Percentiles rank a stretch among this genome's conserved stretches.
phyloP scores from a whole-genome alignment of 2,113 vertebrate genomes.

The Upupa epops region DNA sequence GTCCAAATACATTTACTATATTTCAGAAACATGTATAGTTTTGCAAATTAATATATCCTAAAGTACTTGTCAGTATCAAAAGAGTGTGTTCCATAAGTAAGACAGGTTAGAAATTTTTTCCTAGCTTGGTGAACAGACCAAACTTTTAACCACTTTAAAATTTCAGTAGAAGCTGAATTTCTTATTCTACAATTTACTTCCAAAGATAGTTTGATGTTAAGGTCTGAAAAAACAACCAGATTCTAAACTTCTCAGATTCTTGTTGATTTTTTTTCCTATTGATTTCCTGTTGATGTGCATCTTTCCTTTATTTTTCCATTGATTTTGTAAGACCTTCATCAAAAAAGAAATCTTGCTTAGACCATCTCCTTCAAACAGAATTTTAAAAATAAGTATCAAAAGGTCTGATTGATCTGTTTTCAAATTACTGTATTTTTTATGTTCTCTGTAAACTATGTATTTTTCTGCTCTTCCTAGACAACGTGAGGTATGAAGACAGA shows the following conservation, averaged over 20 bases:
- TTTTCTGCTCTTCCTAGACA: background rate
- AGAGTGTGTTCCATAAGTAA: background rate
- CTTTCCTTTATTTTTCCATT: background rate
- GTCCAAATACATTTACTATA: background rate
- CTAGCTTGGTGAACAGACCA: background rate
- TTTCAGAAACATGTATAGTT: background rate
- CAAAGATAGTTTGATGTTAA: background rate
- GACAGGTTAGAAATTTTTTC: background rate
- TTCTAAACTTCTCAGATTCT: background rate
- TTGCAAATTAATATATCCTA: background rate
- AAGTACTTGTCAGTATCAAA: background rate
- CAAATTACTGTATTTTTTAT: background rate
- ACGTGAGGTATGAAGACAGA: background rate
- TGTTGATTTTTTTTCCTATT: background rate
- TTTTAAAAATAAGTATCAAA: background rate
- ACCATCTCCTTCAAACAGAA: background rate
- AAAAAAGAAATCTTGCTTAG: background rate
- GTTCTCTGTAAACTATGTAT: background rate
- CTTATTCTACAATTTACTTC: background rate
- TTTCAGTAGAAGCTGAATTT: background rate
- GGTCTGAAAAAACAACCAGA: background rate
- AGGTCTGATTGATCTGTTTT: background rate
- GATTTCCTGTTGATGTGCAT: background rate
- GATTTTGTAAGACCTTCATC: background rate
- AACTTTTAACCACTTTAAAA: background rate